These are phyloP conservation scores for Biston stratarius DNA, from an alignment of 2,888 invertebrate species.

Conservation along the genomic window DNA sequence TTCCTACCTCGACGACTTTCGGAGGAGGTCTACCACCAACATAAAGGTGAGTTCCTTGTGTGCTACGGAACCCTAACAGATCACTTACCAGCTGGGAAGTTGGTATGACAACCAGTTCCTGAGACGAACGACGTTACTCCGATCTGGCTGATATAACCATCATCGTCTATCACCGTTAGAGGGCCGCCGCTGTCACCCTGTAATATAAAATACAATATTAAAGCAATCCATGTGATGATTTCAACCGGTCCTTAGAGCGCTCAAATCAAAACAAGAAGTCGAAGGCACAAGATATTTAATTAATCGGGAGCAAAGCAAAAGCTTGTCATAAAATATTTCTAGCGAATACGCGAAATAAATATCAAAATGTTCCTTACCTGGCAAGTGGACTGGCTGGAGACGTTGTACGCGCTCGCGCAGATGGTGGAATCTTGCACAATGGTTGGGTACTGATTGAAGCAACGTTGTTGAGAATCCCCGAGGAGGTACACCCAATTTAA, in stretches of 20 bases:
- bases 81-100: constrained; percentile 67
- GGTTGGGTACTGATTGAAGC: constrained; percentile 23
- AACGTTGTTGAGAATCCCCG: constrained; percentile 33
- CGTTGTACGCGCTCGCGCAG: constrained; percentile 61
- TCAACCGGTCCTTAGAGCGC: too few relatives aligned
- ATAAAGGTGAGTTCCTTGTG: not conserved
- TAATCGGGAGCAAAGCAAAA: too few relatives aligned
- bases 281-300: too few relatives aligned
- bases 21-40: too few relatives aligned
- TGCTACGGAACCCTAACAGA: not conserved
- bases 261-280: too few relatives aligned
- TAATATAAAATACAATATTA: not conserved
- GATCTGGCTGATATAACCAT: constrained; percentile 59
- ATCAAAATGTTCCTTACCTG: constrained; percentile 43
- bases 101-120: constrained; percentile 65
- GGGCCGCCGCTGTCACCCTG: constrained; percentile 81
- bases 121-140: constrained; percentile 76
- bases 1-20: too few relatives aligned
- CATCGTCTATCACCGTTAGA: constrained; percentile 57
- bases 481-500: constrained; percentile 49
- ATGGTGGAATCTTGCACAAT: constrained; percentile 56
- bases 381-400: constrained; percentile 65
- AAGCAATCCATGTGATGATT: too few relatives aligned
- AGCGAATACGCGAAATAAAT: not conserved
- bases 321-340: too few relatives aligned